phyloP scores from a whole-genome alignment of 2,113 vertebrate genomes.

The Sinocyclocheilus rhinocerous region DNA sequence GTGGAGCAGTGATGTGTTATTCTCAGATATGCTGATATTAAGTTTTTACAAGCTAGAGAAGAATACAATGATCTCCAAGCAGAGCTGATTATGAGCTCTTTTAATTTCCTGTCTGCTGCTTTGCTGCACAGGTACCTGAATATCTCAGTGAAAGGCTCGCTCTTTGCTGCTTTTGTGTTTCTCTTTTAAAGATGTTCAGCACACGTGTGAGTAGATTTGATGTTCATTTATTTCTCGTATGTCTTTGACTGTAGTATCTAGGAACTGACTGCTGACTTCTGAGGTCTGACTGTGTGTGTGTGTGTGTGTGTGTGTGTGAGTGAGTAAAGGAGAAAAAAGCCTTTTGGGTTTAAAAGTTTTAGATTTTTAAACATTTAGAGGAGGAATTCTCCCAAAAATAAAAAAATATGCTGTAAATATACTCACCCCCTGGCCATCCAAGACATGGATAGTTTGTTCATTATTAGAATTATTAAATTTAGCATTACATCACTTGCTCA shows the following conservation, averaged over 20 bases:
- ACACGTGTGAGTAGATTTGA: background rate
- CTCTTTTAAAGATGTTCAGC: conserved; percentile 26
- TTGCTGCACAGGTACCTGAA: conserved; percentile 46
- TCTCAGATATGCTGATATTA: background rate
- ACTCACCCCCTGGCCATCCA: too few relatives aligned
- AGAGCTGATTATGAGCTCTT: conserved; percentile 45
- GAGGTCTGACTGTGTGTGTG: background rate
- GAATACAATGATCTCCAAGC: conserved; percentile 41
- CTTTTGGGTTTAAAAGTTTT: background rate
- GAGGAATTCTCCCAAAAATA: too few relatives aligned
- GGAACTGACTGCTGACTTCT: background rate
- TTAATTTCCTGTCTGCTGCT: conserved; percentile 51
- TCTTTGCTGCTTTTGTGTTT: conserved; percentile 22
- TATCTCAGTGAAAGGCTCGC: conserved; percentile 44
- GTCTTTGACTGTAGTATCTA: background rate
- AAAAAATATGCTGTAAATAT: too few relatives aligned
- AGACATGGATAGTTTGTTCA: too few relatives aligned
- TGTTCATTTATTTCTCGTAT: background rate
- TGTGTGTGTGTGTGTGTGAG: background rate
- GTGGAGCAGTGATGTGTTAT: background rate
- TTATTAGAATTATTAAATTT: too few relatives aligned
- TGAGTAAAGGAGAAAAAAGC: background rate
- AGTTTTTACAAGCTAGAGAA: background rate
- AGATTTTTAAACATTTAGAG: background rate
- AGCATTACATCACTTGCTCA: too few relatives aligned